Evolutionary conservation across 2,888 invertebrate genomes (phyloP).

Genomic region (Drosophila merina): DNA sequence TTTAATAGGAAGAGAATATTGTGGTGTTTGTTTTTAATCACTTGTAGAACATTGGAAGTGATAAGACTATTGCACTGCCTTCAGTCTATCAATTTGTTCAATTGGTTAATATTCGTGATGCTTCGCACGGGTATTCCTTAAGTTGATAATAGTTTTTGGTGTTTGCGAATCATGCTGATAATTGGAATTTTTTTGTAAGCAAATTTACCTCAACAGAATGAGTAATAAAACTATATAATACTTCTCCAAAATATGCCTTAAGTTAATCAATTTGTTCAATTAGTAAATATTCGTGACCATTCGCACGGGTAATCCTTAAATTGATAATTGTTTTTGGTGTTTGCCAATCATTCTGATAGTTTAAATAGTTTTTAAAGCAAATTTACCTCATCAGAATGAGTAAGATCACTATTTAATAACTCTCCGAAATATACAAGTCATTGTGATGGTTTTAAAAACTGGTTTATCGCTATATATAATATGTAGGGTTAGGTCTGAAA

Average conservation of each 20-base stretch:
- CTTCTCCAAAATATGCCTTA: too few relatives aligned
- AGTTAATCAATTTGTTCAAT: too few relatives aligned
- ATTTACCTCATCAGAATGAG: too few relatives aligned
- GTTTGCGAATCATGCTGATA: background rate
- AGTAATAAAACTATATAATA: too few relatives aligned
- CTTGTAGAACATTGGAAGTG: background rate
- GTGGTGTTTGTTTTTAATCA: background rate
- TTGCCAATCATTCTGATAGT: background rate
- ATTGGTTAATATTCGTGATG: background rate
- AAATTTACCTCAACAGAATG: too few relatives aligned
- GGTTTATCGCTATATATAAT: too few relatives aligned
- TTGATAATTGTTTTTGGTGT: background rate
- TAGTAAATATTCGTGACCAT: background rate
- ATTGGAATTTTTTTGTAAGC: too few relatives aligned
- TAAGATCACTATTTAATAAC: too few relatives aligned
- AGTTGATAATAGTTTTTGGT: background rate
- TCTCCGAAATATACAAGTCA: too few relatives aligned
- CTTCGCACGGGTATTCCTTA: background rate
- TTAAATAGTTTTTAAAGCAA: background rate
- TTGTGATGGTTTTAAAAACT: too few relatives aligned
- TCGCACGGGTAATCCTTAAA: background rate
- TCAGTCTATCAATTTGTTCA: background rate
- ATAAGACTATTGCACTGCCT: background rate
- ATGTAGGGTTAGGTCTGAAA: too few relatives aligned
- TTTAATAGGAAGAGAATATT: background rate